Conservation (phyloP, 2,797 vertebrate genomes). For the Lates japonicus region DNA sequence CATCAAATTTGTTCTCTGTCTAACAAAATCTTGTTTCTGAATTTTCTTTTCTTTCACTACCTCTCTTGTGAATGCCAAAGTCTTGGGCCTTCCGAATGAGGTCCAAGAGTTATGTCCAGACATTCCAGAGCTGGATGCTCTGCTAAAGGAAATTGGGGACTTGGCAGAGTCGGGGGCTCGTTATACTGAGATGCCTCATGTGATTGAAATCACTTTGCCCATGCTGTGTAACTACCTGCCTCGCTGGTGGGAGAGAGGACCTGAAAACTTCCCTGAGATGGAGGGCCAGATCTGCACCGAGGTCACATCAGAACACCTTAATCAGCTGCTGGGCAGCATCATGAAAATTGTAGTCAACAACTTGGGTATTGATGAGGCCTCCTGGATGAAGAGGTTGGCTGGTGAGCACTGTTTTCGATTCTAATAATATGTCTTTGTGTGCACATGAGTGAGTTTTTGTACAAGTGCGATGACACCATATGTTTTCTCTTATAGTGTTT, state of each 20-base stretch:
- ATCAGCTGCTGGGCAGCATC: constrained; percentile 95
- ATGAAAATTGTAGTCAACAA: constrained; percentile 97
- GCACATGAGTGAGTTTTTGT: background rate
- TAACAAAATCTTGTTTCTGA: constrained; percentile 9
- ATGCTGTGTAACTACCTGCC: constrained; percentile 98
- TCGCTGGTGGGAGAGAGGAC: constrained; percentile 95
- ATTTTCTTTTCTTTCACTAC: background rate
- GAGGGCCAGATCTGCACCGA: constrained; percentile 88
- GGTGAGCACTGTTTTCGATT: constrained; percentile 78
- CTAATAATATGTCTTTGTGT: background rate
- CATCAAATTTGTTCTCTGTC: constrained; percentile 3
- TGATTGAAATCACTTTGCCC: constrained; percentile 96
- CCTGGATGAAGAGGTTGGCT: constrained; percentile 98
- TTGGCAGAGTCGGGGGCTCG: constrained; percentile 95
- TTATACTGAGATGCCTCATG: constrained; percentile 97
- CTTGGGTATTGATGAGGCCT: constrained; percentile 95
- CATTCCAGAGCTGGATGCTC: constrained; percentile 90
- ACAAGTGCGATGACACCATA: background rate
- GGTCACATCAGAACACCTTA: constrained; percentile 93
- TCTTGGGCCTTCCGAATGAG: constrained; percentile 92
- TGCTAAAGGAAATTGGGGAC: constrained; percentile 92
- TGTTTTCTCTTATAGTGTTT: constrained; percentile 87
- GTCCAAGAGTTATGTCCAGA: constrained; percentile 96
- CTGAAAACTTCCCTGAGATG: constrained; percentile 86
- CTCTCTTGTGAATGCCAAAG: constrained; percentile 75